phyloP scores from a whole-genome alignment of 2,797 vertebrate genomes.

The Helarctos malayanus region DNA sequence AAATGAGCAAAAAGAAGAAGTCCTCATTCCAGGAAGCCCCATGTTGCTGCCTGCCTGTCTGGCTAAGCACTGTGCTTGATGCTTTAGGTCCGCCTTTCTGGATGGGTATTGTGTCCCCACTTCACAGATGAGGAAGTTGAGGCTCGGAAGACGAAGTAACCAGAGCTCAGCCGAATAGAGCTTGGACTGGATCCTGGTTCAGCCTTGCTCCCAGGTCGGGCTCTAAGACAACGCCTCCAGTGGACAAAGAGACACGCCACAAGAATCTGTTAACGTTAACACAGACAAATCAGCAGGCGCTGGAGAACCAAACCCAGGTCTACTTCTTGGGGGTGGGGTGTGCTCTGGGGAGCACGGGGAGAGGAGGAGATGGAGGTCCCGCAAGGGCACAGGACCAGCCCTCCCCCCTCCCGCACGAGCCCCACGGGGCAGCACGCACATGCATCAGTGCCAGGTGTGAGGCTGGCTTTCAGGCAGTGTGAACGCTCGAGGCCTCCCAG shows the following conservation, averaged over 20 bases:
- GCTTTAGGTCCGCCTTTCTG: not conserved
- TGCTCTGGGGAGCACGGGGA: not conserved
- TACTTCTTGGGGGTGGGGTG: not conserved
- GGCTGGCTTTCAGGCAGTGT: not conserved
- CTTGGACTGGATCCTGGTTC: not conserved
- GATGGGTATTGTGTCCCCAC: not conserved
- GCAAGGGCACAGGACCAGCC: not conserved
- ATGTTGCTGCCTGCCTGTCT: not conserved
- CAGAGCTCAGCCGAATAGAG: not conserved
- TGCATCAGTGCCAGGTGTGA: not conserved
- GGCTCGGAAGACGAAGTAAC: not conserved
- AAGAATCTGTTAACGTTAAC: not conserved
- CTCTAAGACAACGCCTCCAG: not conserved
- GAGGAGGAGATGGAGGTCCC: not conserved
- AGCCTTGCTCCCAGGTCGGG: not conserved
- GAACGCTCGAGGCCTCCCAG: not conserved
- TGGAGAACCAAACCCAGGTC: not conserved
- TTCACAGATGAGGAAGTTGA: not conserved
- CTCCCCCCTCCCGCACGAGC: not conserved
- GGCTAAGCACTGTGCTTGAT: not conserved
- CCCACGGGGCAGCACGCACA: fast-evolving
- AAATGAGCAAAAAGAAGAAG: not conserved
- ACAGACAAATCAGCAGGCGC: not conserved
- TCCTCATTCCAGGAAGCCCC: not conserved
- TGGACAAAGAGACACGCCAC: not conserved